Base-by-base conservation (phyloP, 2,888 invertebrate species). In the Erebia epiphron region DNA sequence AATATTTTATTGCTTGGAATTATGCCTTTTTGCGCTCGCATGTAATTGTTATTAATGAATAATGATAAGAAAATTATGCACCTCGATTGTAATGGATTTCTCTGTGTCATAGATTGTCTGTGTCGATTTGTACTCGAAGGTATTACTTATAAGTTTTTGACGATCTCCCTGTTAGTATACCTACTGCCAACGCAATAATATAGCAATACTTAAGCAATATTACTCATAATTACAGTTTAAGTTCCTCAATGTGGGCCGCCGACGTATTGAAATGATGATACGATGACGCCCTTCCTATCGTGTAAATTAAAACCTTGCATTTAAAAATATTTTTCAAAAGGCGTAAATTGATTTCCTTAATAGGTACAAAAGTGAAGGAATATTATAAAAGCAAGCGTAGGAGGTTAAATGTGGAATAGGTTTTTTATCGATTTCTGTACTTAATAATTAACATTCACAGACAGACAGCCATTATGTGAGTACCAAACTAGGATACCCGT, bases 21-120 rank as follows among this genome's bases (percentile, higher is more conserved):
- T 63, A 70, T 67, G 67, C 26, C 18, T 68, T 73, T 62, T 68
- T 66, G 50, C 63, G 46, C 21, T 52, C 9, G 52, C 26, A 26
- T 41, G 65, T 71, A 73, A 73, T 73, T 73, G 68, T 73, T 68
- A 73, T 71, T 73, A 73, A 73, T 68, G 68, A 70, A 58, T 67
- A 7, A 49, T 49, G 67, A 57, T 67, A 57, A 67, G 43, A 67
- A 50, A 67, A 65, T 65, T 35, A 65, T 65, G 50, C n/a, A 4
- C 16, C 21, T n/a, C 11, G 52, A 41, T 54, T 11, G 52, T 14
- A 26, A 52, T n/a, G 3, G 52, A 35, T 64, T 11, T 64, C 14
- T 35, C 14, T 64, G 52, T 64, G 35, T 64, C 63, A 35, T 26
- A 50, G 21, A 50, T 63, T 50, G 21, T 50, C 26, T 63, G 50